Conservation (phyloP, 2,797 vertebrate genomes). For the Lutra lutra region DNA sequence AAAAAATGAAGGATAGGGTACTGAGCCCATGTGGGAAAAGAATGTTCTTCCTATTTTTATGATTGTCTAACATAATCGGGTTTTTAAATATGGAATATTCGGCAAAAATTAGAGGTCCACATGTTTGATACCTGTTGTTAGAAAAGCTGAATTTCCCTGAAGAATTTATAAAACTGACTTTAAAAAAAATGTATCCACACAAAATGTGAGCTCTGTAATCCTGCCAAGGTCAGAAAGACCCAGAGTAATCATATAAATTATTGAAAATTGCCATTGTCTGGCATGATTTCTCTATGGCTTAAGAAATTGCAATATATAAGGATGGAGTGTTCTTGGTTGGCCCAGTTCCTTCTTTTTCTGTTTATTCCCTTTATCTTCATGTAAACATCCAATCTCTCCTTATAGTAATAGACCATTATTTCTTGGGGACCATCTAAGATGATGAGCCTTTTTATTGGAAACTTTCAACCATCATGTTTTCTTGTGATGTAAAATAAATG, state of each 20-base stretch:
- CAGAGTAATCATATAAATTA: neutral
- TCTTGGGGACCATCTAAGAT: neutral
- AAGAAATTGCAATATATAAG: neutral
- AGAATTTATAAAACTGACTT: slow-evolving; percentile 35
- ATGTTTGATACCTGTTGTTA: slow-evolving; percentile 43
- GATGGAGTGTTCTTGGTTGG: neutral
- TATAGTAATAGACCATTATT: neutral
- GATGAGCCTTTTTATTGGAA: slow-evolving; percentile 1
- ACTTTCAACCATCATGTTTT: slow-evolving; percentile 32
- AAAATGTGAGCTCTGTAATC: slow-evolving; percentile 47
- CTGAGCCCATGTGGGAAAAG: slow-evolving; percentile 4
- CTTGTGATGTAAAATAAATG: slow-evolving; percentile 43
- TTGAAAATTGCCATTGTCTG: neutral
- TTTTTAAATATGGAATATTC: slow-evolving; percentile 51
- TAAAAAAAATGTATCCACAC: neutral
- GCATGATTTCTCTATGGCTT: neutral
- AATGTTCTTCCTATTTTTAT: slow-evolving; percentile 35
- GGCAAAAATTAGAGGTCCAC: slow-evolving; percentile 29
- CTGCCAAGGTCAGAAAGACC: slow-evolving; percentile 41
- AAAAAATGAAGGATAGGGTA: neutral
- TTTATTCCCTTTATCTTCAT: neutral
- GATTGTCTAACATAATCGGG: slow-evolving; percentile 19
- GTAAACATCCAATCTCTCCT: neutral
- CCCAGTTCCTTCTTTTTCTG: neutral
- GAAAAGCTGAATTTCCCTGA: slow-evolving; percentile 52